Base-by-base conservation (phyloP, 2,797 vertebrate genomes). In the Notolepis coatsorum region DNA sequence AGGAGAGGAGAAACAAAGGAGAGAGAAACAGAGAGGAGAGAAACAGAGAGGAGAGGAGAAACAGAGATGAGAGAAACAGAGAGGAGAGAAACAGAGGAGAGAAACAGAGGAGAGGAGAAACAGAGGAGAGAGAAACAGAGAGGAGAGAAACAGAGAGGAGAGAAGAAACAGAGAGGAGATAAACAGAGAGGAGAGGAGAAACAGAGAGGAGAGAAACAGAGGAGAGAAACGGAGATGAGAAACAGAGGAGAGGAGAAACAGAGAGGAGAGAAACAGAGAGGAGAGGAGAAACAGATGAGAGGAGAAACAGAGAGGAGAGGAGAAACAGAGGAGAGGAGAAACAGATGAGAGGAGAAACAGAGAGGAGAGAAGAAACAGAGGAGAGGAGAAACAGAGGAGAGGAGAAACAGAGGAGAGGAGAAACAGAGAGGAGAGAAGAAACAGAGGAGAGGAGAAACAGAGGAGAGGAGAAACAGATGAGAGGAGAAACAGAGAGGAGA, bases 1-100 rank as follows among this genome's bases (percentile, higher is more conserved):
- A 33, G 46, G 30, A 25, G 47, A 61, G 71, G 60, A 59, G 62
- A 52, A 53, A 27, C n/a, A n/a, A n/a, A n/a, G n/a, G n/a, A n/a
- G n/a, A n/a, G n/a, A n/a, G n/a, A n/a, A n/a, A n/a, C n/a, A n/a
- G n/a, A 52, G 47, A 43, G 58, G 7, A 25, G 46, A 30, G 46
- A 64, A 58, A 28, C 62, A 65, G 63, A n/a, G 17, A 9, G 25
- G 43, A 47, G 42, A 4, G 8, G 20, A 45, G 20, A n/a, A 53
- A n/a, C n/a, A n/a, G 41, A 43, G 65, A 37, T 52, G 15, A 48
- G 43, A 59, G 53, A 9, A 55, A 30, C 30, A 18, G 33, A 18
- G 42, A 27, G 15, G 43, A 58, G 31, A 46, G 41, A 28, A 61
- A 37, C 17, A 23, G 27, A 56, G 33, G 51, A 25, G 33, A 53